Percentiles rank a stretch among this genome's conserved stretches.
Conservation (phyloP, 2,797 vertebrate genomes). For the Siniperca scherzeri region DNA sequence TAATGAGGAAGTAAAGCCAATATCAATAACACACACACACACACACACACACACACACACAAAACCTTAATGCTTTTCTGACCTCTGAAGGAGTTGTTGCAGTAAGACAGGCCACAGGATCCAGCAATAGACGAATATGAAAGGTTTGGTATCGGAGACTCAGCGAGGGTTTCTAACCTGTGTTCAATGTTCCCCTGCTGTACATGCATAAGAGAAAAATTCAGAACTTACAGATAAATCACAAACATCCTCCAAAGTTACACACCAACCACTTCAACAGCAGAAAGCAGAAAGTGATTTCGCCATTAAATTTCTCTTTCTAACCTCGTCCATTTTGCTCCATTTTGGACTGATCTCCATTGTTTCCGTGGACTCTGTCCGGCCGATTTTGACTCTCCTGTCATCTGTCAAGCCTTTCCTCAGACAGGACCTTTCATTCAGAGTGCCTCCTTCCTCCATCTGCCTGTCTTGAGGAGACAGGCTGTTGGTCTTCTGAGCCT, state of each 20-base stretch:
- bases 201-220: neutral
- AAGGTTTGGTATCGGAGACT: conserved; percentile 72
- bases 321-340: conserved; percentile 86
- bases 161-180: conserved; percentile 78
- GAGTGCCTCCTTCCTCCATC: conserved; percentile 74
- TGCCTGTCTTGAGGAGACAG: conserved; percentile 81
- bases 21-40: neutral
- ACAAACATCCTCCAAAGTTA: neutral
- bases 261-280: neutral
- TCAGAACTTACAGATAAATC: neutral
- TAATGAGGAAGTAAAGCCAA: neutral
- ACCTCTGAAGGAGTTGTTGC: conserved; percentile 73
- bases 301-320: neutral
- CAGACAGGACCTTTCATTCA: conserved; percentile 52
- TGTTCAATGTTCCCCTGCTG: conserved; percentile 77
- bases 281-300: neutral
- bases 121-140: conserved; percentile 76
- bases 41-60: neutral
- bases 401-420: conserved; percentile 57
- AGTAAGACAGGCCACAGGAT: conserved; percentile 49
- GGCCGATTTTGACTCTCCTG: conserved; percentile 30
- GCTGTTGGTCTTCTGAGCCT: conserved; percentile 90
- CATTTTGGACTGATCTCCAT: conserved; percentile 52
- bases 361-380: conserved; percentile 53
- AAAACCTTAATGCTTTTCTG: neutral